Percentiles rank a stretch among this genome's conserved stretches.
Evolutionary conservation across 2,888 invertebrate species (phyloP).

Genomic region (Luffia ferchaultella): DNA sequence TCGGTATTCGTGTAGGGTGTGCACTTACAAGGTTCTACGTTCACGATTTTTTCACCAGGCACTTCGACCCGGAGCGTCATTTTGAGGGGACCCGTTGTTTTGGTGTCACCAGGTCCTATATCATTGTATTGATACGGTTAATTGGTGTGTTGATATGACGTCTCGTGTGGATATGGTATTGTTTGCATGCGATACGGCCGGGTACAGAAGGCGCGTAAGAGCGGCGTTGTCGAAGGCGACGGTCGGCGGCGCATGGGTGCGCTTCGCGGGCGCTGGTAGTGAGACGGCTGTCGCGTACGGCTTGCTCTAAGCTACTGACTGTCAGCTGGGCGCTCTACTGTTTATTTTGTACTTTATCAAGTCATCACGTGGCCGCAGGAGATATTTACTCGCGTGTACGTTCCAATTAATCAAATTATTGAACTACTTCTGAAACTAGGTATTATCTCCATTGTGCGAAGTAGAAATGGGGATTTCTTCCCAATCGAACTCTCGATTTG

Average conservation of each 20-base stretch:
- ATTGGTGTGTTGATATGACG: too few relatives aligned
- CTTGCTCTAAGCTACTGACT: conserved; percentile 40
- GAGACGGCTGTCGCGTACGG: conserved; percentile 35
- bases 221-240: too few relatives aligned
- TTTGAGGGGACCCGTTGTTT: too few relatives aligned
- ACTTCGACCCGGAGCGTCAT: conserved; percentile 60
- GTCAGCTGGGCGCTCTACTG: conserved; percentile 45
- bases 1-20: conserved; percentile 36
- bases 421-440: too few relatives aligned
- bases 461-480: too few relatives aligned
- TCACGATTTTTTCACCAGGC: conserved; percentile 49
- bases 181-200: conserved; percentile 4
- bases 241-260: too few relatives aligned
- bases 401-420: conserved; percentile 24
- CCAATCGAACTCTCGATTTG: too few relatives aligned
- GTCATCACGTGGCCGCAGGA: conserved; percentile 42
- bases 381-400: conserved; percentile 21
- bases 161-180: too few relatives aligned
- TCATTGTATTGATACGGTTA: too few relatives aligned
- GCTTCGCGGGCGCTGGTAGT: conserved; percentile 21
- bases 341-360: conserved; percentile 58
- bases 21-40: conserved; percentile 47
- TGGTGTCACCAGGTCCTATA: too few relatives aligned
- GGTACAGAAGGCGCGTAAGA: too few relatives aligned
- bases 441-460: too few relatives aligned